Base-by-base conservation (phyloP, 37 sponge, comb jelly and placozoan species). In the Ianthella basta region DNA sequence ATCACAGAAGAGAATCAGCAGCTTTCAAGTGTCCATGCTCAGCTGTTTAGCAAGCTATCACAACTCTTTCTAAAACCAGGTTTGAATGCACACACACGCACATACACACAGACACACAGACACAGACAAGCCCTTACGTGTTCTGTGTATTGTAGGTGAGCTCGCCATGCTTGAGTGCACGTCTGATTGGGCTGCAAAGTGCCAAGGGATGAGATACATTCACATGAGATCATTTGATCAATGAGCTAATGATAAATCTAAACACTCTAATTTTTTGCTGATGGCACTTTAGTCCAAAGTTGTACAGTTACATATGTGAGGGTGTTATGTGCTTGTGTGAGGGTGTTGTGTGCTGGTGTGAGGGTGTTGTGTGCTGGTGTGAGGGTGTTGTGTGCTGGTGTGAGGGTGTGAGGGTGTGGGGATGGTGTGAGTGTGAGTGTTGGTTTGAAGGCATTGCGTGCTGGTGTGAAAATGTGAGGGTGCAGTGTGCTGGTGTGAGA, bases 211-310 rank as follows among this genome's bases (percentile, higher is more conserved):
- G 78, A 75, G n/a, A 12, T 14, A 59, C 18, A 24, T 63, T 33
- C 23, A 4, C 13, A 64, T 34, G 53, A 80, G 72, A 33, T 61
- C 65, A 4, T 23, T 20, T 29, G n/a, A 80, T 20, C 27, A 53
- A 15, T 15, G 33, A 25, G 32, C 37, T 32, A 50, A 39, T 41
- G 21, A 24, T 41, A 36, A 80, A 82, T 27, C 21, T 35, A 81
- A 63, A 60, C 82, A 82, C 82, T 82, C 82, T 82, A 82, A 82
- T 82, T 82, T 82, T 82, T 82, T 82, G 33, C 82, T 82, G 82
- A 82, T 82, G 82, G 67, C 82, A 82, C 13, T 82, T 39, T 13
- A 44, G 50, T 44, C 50, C 50, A 44, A 44, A 44, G n/a, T n/a
- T 44, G 50, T 8, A 44, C 50, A 44, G 6, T 44, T 44, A 10